These are phyloP conservation scores for Sigmodon hispidus DNA, from an alignment of 2,113 vertebrate genomes.

Conservation along the genomic window DNA sequence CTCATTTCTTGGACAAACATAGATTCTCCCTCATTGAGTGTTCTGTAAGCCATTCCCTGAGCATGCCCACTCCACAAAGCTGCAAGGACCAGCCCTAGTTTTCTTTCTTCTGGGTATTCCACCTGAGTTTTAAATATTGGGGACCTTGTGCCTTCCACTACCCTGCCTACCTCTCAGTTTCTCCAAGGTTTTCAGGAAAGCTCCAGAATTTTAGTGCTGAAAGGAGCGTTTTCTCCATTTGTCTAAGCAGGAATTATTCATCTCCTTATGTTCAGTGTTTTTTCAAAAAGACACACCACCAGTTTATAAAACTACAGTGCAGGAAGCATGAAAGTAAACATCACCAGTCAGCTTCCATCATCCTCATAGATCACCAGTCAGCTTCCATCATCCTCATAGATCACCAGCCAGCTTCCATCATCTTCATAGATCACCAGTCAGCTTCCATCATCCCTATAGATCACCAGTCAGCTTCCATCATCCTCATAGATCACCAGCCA, in stretches of 20 bases:
- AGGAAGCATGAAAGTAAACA: not conserved
- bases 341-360: too few relatives aligned
- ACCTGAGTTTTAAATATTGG: not conserved
- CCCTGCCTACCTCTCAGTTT: not conserved
- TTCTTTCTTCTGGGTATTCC: not conserved
- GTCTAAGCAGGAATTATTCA: not conserved
- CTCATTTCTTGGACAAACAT: not conserved
- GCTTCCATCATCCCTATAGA: too few relatives aligned
- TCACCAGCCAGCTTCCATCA: too few relatives aligned
- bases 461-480: too few relatives aligned
- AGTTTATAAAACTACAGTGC: not conserved
- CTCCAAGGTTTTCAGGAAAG: not conserved
- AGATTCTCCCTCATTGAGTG: not conserved
- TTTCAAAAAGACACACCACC: not conserved
- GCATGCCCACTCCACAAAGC: too few relatives aligned
- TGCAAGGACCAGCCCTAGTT: not conserved
- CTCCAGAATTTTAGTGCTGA: not conserved
- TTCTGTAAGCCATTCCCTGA: not conserved
- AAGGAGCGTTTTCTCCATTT: not conserved
- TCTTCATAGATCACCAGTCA: too few relatives aligned
- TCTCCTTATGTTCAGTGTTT: not conserved
- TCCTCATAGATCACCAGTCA: too few relatives aligned
- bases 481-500: too few relatives aligned
- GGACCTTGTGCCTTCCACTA: not conserved
- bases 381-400: too few relatives aligned